These are phyloP conservation scores for Anser cygnoides DNA, from an alignment of 2,113 vertebrate genomes.

Conservation along the genomic window DNA sequence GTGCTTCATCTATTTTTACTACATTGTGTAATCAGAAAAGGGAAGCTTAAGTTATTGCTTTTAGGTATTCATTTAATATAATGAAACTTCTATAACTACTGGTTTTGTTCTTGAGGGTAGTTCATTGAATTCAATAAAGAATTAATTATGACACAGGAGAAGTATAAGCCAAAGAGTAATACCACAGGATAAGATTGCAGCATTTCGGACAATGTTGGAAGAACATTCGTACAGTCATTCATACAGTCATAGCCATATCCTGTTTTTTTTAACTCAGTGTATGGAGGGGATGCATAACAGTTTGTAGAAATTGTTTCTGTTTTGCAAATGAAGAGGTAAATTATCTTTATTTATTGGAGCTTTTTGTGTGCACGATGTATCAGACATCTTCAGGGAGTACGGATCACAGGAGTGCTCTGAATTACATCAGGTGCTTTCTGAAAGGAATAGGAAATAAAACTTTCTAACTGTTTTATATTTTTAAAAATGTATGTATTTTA, in stretches of 20 bases:
- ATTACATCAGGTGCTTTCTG: background rate
- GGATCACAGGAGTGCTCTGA: slow-evolving; percentile 1
- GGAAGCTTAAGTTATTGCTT: background rate
- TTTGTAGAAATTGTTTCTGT: background rate
- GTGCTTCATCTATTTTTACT: background rate
- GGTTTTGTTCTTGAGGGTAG: background rate
- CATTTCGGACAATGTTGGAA: background rate
- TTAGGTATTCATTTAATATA: background rate
- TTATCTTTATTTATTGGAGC: background rate
- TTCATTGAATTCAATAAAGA: background rate
- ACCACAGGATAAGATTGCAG: background rate
- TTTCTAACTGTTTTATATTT: background rate
- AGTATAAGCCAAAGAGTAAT: background rate
- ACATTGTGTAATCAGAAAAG: background rate
- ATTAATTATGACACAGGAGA: background rate
- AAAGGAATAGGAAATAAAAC: background rate
- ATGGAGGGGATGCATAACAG: background rate
- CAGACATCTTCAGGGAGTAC: background rate
- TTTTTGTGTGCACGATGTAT: background rate
- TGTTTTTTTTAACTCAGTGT: background rate
- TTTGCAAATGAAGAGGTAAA: background rate
- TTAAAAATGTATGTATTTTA: no score
- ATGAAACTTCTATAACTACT: background rate
- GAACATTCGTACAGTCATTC: background rate
- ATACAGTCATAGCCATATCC: background rate